Base-by-base conservation (phyloP, 2,113 vertebrate genomes). In the Rana temporaria region DNA sequence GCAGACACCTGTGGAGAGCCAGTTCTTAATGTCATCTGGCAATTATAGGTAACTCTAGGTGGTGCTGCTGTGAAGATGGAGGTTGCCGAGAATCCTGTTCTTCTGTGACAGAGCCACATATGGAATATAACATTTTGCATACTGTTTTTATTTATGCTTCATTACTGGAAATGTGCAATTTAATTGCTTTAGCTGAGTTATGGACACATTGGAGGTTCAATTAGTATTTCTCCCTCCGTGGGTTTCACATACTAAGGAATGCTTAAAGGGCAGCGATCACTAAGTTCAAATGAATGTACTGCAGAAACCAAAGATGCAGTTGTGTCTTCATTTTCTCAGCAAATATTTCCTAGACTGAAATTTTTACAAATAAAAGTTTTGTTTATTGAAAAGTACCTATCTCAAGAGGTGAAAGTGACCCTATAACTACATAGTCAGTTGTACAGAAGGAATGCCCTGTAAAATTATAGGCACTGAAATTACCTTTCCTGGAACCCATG, bases 131-230 rank as follows among this genome's bases (percentile, higher is more conserved):
- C 63, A 56, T 78, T 78, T 65, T 67, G 48, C 76, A 34, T 48
- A 56, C 75, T 78, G 76, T 34, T 78, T 78, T 56, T 67, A 78
- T 78, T 78, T 78, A 78, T 78, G 76, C 48, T 78, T 67, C 63
- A 78, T 78, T 78, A 78, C 24, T 15, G 52, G 20, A 78, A 78
- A 56, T 67, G 26, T 78, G 63, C 63, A 67, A 22, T 67, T 56
- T 56, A 78, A 78, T 78, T 55, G 76, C 62, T n/a, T 55, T 48
- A 67, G 76, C 74, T 65, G 74, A 15, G 74, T 64, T 53, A 77
- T 65, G 60, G 74, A 65, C 20, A 78, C 75, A 32, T 55, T 34
- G 18, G 48, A 52, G 64, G 62, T 63, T 56, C 64, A 78, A 78
- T 56, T 67, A 53, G 76, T 78, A 60, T n/a, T 76, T 53, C 34